phyloP scores from a whole-genome alignment of 2,113 vertebrate genomes.

The Tylochromis polylepis region DNA sequence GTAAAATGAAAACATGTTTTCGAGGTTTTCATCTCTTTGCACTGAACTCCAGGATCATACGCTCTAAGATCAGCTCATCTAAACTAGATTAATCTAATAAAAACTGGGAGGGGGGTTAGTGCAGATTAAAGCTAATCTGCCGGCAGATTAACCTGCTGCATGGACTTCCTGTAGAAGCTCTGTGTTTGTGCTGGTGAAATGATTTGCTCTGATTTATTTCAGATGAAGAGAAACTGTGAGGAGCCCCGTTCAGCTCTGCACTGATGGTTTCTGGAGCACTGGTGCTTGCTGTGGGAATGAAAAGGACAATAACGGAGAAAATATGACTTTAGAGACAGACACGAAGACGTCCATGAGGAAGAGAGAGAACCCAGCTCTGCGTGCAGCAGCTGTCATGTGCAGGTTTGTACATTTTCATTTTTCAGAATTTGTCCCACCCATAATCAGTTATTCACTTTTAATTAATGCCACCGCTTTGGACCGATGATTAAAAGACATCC shows the following conservation, averaged over 20 bases:
- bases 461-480: background rate
- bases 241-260: background rate
- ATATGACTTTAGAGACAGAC: background rate
- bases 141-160: background rate
- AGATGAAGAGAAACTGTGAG: accelerated
- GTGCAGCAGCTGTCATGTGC: slow-evolving; percentile 10
- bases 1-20: background rate
- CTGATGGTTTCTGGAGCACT: background rate
- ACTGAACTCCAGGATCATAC: background rate
- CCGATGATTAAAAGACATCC: background rate
- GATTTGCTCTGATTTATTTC: background rate
- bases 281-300: background rate
- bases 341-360: slow-evolving; percentile 18
- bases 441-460: background rate
- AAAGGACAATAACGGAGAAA: background rate
- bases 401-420: slow-evolving; percentile 27
- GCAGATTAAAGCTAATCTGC: background rate
- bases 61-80: background rate
- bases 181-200: background rate
- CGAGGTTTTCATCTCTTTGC: background rate
- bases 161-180: background rate
- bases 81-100: background rate
- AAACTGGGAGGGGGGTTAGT: background rate
- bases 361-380: slow-evolving; percentile 24
- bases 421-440: background rate